A percentile compares a stretch with the other conserved stretches of the same genome.
These are phyloP conservation scores for Falco biarmicus DNA, from an alignment of 2,797 vertebrate species.

Conservation along the genomic window DNA sequence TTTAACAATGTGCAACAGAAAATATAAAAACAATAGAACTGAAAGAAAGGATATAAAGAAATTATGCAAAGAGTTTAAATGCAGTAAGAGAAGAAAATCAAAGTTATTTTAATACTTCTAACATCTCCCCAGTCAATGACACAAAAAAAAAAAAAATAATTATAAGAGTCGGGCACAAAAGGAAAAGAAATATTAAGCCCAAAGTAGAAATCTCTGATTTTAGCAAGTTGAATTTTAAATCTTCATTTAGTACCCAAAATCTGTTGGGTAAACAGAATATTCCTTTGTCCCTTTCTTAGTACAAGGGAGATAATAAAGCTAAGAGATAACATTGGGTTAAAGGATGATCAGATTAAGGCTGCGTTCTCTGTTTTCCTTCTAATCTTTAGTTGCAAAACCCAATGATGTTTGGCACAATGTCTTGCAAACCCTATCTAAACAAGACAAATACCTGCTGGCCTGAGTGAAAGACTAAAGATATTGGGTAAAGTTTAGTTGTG, in stretches of 20 bases:
- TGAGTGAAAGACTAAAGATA: background rate
- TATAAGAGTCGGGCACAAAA: background rate
- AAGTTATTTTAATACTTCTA: background rate
- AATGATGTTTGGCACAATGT: background rate
- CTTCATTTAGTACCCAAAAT: constrained; percentile 27
- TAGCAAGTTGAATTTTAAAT: background rate
- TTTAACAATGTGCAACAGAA: background rate
- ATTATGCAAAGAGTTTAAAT: background rate
- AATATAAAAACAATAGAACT: background rate
- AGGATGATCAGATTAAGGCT: constrained; percentile 48
- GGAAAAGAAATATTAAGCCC: background rate
- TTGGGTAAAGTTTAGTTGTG: background rate
- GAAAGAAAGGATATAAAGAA: background rate
- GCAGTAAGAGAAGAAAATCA: background rate
- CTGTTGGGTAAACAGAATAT: constrained; percentile 12
- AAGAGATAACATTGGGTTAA: constrained; percentile 28
- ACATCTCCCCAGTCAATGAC: background rate
- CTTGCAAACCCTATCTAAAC: background rate
- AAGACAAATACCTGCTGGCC: background rate
- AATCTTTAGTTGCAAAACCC: background rate
- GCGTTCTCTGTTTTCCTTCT: background rate
- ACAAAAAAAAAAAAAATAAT: background rate
- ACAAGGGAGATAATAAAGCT: constrained; percentile 11
- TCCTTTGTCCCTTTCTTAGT: background rate
- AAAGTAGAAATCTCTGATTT: background rate